Base-by-base conservation (phyloP, 1,140 invertebrate species). In the Drosophila nigrodunni region DNA sequence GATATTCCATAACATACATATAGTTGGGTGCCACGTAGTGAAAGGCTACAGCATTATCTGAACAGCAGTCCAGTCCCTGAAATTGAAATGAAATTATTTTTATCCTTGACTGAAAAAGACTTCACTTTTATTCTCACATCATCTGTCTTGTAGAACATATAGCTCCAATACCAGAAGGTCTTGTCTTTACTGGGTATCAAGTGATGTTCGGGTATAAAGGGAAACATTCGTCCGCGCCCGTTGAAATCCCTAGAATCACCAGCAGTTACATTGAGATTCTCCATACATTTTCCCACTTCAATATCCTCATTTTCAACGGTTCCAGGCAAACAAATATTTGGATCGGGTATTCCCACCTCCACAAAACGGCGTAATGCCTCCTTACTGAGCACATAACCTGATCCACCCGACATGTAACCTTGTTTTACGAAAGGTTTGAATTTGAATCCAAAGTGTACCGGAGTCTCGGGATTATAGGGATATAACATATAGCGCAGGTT, bases 1-100 rank as follows among this genome's bases (percentile, higher is more conserved):
- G 93, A 93, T 99, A 99, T 77, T 99, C 98, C 39, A 99, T 92
- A 1, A 98, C 97, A 91, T 99, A 99, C 97, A 99, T 98, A 93
- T 96, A 95, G 82, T 98, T 96, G 0, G 98, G 97, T 6, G 94
- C 94, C 1, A 99, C 96, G 89, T 99, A 99, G 92, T 99, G 98
- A 93, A 99, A 99, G 0, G 98, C 98, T 37, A 99, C 95, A 0
- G 98, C 98, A 90, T 96, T 97, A 90, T 99, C 98, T 11, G 97
- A 98, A 92, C 98, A 99, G 91, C 98, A 99, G 73, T 97, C 95
- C 60, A 98, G 94, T 1, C 98, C 98, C 96, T 98, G 93, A 43
- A 94, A 74, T n/a, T 52, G 11, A 50, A 39, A 43, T 8, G 1
- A 25, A 9, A 30, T 1, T 11, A 30, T 61, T 3, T 52, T 7